Conservation (phyloP, 2,888 invertebrate species). For the Dryomyza anilis region DNA sequence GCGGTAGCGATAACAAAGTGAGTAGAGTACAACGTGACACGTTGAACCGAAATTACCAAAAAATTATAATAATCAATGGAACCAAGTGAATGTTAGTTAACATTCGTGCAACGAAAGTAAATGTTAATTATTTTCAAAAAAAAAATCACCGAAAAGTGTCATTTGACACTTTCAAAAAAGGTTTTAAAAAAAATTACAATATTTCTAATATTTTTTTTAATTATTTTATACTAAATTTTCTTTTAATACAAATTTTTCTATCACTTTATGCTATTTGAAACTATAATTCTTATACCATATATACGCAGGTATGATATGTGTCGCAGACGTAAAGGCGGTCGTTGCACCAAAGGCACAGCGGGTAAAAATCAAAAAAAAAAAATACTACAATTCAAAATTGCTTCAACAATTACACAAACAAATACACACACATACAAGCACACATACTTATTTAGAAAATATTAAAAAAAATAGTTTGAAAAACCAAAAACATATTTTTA, state of each 20-base stretch:
- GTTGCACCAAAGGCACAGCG: constrained; percentile 97
- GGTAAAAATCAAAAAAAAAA: constrained; percentile 70
- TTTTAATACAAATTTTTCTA: constrained; percentile 2
- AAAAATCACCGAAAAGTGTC: constrained; percentile 5
- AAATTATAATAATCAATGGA: no score
- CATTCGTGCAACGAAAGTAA: background rate
- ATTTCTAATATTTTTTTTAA: constrained; percentile 3
- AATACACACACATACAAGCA: constrained; percentile 28
- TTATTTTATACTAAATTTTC: background rate
- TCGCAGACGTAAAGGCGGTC: constrained; percentile 93
- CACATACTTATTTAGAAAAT: background rate
- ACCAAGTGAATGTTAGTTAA: no score
- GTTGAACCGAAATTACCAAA: no score
- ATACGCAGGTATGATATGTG: constrained; percentile 93
- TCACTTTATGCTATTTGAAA: background rate
- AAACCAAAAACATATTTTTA: no score
- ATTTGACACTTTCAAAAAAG: background rate
- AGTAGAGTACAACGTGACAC: constrained; percentile 62
- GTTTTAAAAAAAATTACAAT: constrained; percentile 1
- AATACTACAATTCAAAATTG: background rate
- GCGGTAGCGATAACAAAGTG: constrained; percentile 96
- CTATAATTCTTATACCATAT: constrained; percentile 18
- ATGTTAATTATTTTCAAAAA: background rate
- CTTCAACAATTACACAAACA: constrained; percentile 25
- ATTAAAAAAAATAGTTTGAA: no score